A percentile compares a stretch with the other conserved stretches of the same genome.
Evolutionary conservation across 2,797 vertebrate species (phyloP).

Genomic region (Tragopan temminckii): DNA sequence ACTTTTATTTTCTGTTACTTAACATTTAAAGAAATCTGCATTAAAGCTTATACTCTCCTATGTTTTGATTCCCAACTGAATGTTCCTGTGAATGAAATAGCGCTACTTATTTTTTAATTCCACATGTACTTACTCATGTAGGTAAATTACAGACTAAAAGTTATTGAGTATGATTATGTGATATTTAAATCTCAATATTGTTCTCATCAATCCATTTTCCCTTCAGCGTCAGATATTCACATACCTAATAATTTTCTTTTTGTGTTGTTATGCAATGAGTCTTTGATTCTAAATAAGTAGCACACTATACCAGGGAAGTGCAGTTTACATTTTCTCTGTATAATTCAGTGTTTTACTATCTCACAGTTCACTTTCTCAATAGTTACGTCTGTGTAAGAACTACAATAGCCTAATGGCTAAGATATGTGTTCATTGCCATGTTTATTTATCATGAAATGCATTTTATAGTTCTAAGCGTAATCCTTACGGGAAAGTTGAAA

Average conservation of each 20-base stretch:
- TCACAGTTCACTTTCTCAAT: background rate
- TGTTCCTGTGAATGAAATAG: background rate
- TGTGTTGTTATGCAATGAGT: background rate
- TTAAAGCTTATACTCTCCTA: background rate
- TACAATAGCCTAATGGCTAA: background rate
- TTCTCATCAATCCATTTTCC: slow-evolving; percentile 42
- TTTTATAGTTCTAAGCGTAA: background rate
- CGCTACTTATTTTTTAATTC: background rate
- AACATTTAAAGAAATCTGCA: background rate
- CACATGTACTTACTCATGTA: background rate
- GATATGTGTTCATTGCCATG: background rate
- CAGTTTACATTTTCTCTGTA: background rate
- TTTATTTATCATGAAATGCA: background rate
- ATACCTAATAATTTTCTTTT: background rate
- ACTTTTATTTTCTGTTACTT: slow-evolving; percentile 17
- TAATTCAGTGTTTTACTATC: background rate
- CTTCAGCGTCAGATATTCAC: slow-evolving; percentile 9
- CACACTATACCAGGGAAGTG: background rate
- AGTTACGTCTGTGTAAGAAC: background rate
- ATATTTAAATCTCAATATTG: slow-evolving; percentile 26
- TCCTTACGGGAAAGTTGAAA: background rate
- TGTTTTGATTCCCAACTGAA: background rate
- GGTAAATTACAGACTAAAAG: slow-evolving; percentile 3
- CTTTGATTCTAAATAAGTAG: slow-evolving; percentile 27
- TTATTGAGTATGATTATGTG: slow-evolving; percentile 57